Percentiles rank a stretch among this genome's conserved stretches.
Conservation (phyloP, 2,113 vertebrate genomes). For the Indicator maculatus region DNA sequence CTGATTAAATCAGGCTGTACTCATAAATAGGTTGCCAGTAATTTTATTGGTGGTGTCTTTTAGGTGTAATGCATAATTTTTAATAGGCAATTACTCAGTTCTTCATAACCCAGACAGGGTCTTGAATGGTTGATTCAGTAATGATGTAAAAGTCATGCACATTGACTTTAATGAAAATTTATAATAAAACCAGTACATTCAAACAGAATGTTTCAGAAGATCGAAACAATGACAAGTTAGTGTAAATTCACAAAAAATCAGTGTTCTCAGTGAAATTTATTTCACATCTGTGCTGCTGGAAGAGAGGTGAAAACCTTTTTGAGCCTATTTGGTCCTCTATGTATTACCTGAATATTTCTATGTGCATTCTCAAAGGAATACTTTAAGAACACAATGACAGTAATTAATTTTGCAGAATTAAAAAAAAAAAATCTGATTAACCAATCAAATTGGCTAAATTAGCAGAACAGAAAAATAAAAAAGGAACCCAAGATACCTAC, state of each 20-base stretch:
- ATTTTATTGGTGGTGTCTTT: conserved; percentile 21
- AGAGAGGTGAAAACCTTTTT: neutral
- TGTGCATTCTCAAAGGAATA: neutral
- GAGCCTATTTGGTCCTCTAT: neutral
- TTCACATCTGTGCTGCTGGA: neutral
- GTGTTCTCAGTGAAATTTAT: neutral
- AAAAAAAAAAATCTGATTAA: neutral
- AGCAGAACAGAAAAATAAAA: neutral
- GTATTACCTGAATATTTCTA: neutral
- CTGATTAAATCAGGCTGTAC: conserved; percentile 47
- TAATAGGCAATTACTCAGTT: conserved; percentile 41
- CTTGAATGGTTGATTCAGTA: conserved; percentile 34
- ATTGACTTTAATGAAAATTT: neutral
- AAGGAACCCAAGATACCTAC: neutral
- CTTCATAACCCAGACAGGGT: neutral
- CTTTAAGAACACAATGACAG: neutral
- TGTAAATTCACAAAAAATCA: neutral
- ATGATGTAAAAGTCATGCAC: neutral
- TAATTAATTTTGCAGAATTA: neutral
- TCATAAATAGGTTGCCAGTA: conserved; percentile 31
- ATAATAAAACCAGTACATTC: neutral
- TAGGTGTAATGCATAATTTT: conserved; percentile 34
- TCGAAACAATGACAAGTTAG: neutral
- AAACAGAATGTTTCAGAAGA: neutral
- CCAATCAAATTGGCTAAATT: neutral